Conservation (phyloP, 1,140 invertebrate genomes). For the Drosophila ercepeae region DNA sequence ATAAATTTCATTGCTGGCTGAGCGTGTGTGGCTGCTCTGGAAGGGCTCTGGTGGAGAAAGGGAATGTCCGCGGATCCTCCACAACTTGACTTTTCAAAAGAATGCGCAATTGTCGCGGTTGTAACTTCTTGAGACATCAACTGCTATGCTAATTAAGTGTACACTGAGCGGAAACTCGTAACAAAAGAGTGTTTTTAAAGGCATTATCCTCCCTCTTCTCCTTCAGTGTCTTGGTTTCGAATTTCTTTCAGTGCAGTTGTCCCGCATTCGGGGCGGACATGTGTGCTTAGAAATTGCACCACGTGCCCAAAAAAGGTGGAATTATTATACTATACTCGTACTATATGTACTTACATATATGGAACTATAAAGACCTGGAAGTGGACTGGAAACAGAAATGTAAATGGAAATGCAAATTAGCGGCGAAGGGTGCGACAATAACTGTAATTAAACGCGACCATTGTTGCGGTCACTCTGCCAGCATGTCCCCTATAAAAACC, state of each 20-base stretch:
- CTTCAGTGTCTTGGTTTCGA: too few species aligned
- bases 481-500: conserved; percentile 48
- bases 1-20: conserved; percentile 79
- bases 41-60: conserved; percentile 3
- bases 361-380: not conserved
- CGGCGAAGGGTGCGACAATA: conserved; percentile 73
- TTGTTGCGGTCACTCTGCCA: conserved; percentile 75
- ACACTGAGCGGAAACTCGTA: conserved; percentile 3
- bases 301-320: conserved; percentile 32
- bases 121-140: conserved; percentile 33
- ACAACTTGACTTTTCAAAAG: conserved; percentile 26
- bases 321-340: not conserved
- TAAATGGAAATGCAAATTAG: conserved; percentile 65
- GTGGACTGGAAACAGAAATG: conserved; percentile 14
- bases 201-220: too few species aligned
- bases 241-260: conserved; percentile 6
- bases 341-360: too few species aligned
- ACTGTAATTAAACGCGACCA: conserved; percentile 78
- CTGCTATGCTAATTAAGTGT: conserved; percentile 58
- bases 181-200: too few species aligned
- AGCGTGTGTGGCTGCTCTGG: too few species aligned
- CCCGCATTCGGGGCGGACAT: not conserved
- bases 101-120: conserved; percentile 48
- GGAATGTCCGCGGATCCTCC: conserved; percentile 13
- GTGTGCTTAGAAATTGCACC: conserved; percentile 14